A percentile compares a stretch with the other conserved stretches of the same genome.
phyloP scores from a whole-genome alignment of 2,888 invertebrate genomes.

The Nomada hirtipes region DNA sequence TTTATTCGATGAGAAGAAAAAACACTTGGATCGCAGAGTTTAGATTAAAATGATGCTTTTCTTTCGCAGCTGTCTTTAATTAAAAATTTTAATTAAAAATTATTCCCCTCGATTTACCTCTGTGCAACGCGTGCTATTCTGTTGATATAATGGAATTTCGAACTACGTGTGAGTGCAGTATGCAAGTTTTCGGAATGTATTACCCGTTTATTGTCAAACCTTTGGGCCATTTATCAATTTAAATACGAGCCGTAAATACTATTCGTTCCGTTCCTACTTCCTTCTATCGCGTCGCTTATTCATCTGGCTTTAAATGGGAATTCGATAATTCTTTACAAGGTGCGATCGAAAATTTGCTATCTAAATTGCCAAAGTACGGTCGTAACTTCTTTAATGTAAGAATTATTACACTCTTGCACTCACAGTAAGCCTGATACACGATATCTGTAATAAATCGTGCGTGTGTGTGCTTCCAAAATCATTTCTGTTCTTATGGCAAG shows the following conservation, averaged over 20 bases:
- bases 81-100: background rate
- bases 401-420: background rate
- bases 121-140: background rate
- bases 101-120: background rate
- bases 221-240: background rate
- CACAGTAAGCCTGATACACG: background rate
- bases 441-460: too few species aligned
- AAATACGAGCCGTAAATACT: constrained; percentile 5
- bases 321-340: constrained; percentile 3
- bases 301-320: background rate
- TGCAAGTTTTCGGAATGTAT: constrained; percentile 8
- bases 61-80: background rate
- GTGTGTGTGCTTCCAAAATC: too few species aligned
- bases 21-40: too few species aligned
- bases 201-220: background rate
- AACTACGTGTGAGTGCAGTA: background rate
- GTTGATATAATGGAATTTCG: background rate
- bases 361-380: background rate
- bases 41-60: background rate
- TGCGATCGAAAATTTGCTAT: background rate
- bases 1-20: too few species aligned
- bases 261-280: background rate
- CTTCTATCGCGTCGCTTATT: background rate
- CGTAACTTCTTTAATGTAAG: background rate
- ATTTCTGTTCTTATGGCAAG: too few species aligned